Base-by-base conservation (phyloP, 2,797 vertebrate genomes). In the Argyrosomus regius region DNA sequence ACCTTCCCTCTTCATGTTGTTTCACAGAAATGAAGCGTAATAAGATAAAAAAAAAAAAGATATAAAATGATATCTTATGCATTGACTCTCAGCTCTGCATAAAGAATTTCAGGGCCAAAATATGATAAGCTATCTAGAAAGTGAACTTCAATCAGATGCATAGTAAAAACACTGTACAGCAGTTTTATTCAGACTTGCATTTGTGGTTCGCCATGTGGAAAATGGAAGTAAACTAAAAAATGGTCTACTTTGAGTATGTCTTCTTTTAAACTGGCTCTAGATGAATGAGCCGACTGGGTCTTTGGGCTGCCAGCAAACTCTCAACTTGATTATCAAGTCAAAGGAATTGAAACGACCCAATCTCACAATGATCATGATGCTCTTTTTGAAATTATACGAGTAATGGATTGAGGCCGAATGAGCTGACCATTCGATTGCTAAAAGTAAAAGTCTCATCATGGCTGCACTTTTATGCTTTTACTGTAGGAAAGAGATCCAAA, bases 191-290 rank as follows among this genome's bases (percentile, higher is more conserved):
- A 39, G 60, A 75, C 53, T 84, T 72, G 67, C 83, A 87, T 88
- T 87, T 61, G 67, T 77, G 79, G 50, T 66, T 62, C 3, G 10
- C 78, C 87, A 84, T 81, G 80, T 87, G 87, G 89, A 89, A 91
- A 91, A 87, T 89, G 50, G 84, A 89, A 69, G 73, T 80, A 81
- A 89, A 91, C 80, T 86, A 70, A 84, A 85, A 83, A 85, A 86
- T 77, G 66, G 69, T 68, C 77, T 62, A 50, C 82, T 81, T 54
- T 77, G 67, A 80, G 57, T 75, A 48, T 50, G 22, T 73, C 43
- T 79, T 64, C 52, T 77, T 77, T 69, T 41, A 69, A 74, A 59
- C 35, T 31, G 46, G 14, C 62, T 80, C 35, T 43, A n/a, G 49
- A 64, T 31, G 28, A 49, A 76, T 74, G 63, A 75, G 72, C 70